Base-by-base conservation (phyloP, 2,888 invertebrate species). In the Sabatieria punctata region DNA sequence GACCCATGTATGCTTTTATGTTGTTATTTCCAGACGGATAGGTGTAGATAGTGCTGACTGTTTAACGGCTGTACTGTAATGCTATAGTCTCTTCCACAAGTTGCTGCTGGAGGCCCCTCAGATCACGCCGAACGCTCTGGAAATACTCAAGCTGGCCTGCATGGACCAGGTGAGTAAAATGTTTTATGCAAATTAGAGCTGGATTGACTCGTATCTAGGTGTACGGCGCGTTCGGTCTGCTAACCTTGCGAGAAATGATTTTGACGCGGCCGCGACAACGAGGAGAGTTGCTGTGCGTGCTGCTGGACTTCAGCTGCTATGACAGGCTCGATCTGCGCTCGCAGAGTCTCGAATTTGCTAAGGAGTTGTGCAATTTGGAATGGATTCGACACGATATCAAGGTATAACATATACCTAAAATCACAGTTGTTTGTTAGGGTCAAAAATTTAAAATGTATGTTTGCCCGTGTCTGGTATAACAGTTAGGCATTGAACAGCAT, bases 51-150 rank as follows among this genome's bases (percentile, higher is more conserved):
- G n/a, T n/a, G n/a, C n/a, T n/a, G n/a, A n/a, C 37, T 13, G 13
- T 37, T 39, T n/a, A 6, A 43, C 57, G 38, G 52, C 70, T 69
- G 11, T 58, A 75, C 36, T 72, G 75, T 40, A 76, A 78, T 18
- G 15, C 43, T 57, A 39, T 52, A 71, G 70, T 13, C 58, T 75
- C 36, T 72, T 75, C 40, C 76, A 78, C 48, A 77, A 82, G 51
- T 69, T 95, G 15, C 80, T 84, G 54, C 70, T 85, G 1, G 93
- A 95, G 66, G 80, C 85, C 1, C 95, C 95, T 0, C 65, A 82
- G 3, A 75, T 97, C 24, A 88, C 93, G 0, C 83, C 85, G 39
- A 83, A 85, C 54, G 84, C 85, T 0, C 73, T 88, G 4, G 78
- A 79, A 49, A 79, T 84, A 50, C 69, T 97, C 54, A 79, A 81